These are phyloP conservation scores for Empidonax alnorum DNA, from an alignment of 2,113 vertebrate genomes.

Conservation along the genomic window DNA sequence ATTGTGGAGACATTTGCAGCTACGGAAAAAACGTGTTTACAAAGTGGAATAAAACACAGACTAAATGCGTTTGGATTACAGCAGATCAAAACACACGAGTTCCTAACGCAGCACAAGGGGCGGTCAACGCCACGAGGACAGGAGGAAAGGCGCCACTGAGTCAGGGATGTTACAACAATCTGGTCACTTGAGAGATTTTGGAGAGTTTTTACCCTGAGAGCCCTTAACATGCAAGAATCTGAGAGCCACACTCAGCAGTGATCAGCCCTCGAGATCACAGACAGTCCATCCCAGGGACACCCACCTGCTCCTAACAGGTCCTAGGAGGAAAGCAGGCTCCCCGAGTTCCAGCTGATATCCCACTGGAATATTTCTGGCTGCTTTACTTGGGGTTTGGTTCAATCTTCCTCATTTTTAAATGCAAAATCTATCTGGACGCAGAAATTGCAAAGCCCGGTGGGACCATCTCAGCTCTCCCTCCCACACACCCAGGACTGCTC, in stretches of 20 bases:
- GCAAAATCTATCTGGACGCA: not conserved
- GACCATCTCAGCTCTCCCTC: not conserved
- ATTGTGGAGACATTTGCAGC: slow-evolving; percentile 78
- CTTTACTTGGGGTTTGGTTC: not conserved
- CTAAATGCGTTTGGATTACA: slow-evolving; percentile 79
- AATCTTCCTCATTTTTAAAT: not conserved
- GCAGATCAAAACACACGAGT: slow-evolving; percentile 54
- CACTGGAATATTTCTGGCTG: not conserved
- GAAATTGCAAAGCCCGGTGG: not conserved
- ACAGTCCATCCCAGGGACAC: not conserved
- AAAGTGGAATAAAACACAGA: slow-evolving; percentile 77
- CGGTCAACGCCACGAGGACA: not conserved
- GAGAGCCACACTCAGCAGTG: not conserved
- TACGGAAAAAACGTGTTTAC: slow-evolving; percentile 82
- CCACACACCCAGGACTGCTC: accelerated
- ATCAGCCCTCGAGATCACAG: not conserved
- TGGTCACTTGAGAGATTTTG: slow-evolving; percentile 30
- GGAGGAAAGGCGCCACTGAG: slow-evolving; percentile 72
- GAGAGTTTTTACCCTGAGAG: not conserved
- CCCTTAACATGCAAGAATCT: not conserved
- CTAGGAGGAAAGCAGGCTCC: not conserved
- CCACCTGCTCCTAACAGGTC: not conserved
- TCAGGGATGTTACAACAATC: slow-evolving; percentile 54
- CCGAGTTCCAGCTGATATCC: not conserved
- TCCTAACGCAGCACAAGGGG: slow-evolving; percentile 62